Evolutionary conservation across 2,797 vertebrate genomes (phyloP), one percentile per base, ranked within the genome.

Genomic region (Sciurus carolinensis): DNA sequence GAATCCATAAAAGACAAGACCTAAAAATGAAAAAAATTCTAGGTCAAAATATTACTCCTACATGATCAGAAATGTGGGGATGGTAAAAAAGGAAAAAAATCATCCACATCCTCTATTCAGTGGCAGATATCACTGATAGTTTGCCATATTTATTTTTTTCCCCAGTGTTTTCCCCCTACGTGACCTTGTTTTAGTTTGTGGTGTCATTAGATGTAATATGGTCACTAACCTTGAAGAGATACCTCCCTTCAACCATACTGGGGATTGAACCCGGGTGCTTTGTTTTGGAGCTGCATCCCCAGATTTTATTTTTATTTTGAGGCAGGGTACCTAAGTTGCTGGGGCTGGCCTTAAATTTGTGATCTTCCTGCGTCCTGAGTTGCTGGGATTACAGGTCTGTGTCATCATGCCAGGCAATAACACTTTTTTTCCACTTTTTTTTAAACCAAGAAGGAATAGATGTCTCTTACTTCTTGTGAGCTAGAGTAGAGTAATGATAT

Each of bases 221-320:
- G 69, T 95, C 75, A 82, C 54, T 96, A 66, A 94, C 66, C 76
- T 94, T 92, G 66, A 90, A 80, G 50, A 81, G 69, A 36, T 77
- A 79, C 24, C 13, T 28, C 24, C 67, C 2, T 36, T 28, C 44
- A 47, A 8, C 14, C 11, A 11, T 52, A 52, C 50, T 52, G 14
- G 50, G 50, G 50, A 59, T 59, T 59, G 20, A 59, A 59, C 22
- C 57, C 7, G 50, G 50, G 50, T 52, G 11, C 14, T 52, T 52
- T 52, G 50, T 52, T 15, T 13, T 15, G 9, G 50, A 59, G 57
- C 57, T 59, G 18, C 22, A 59, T 59, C 20, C 6, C 20, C 57
- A 59, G 20, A 59, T 59, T 24, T 59, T 47, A 7, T 59, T 59
- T 59, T 59, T 59, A 20, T 59, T 59, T 59, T 59, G 57, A 24